Percentiles rank a stretch among this genome's conserved stretches.
phyloP scores from a whole-genome alignment of 64 coral and sea anemone genomes.

The Pocillopora verrucosa region DNA sequence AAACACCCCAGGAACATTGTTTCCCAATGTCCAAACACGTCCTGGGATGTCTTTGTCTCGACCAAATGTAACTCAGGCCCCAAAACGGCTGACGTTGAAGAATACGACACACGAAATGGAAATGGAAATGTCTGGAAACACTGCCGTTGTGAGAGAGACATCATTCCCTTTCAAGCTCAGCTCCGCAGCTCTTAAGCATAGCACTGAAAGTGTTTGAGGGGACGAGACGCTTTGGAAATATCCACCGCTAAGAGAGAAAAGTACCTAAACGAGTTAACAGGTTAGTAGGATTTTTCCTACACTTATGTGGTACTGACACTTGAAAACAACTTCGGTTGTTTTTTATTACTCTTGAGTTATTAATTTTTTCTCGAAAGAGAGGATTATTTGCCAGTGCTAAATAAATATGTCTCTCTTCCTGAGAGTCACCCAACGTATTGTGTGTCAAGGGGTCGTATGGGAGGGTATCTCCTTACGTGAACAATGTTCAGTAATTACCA shows the following conservation, averaged over 20 bases:
- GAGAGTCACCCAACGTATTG: no score
- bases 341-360: no score
- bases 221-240: background rate
- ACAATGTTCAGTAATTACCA: no score
- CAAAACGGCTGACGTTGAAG: background rate
- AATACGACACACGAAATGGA: background rate
- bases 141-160: conserved; percentile 25
- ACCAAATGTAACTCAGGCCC: background rate
- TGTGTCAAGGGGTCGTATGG: no score
- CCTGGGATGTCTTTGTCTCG: conserved; percentile 34
- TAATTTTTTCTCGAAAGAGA: no score
- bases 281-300: background rate
- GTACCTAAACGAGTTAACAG: conserved; percentile 23
- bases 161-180: conserved; percentile 5
- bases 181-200: background rate
- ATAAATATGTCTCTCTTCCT: no score
- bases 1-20: conserved; percentile 21
- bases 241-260: conserved; percentile 7
- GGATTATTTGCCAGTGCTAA: no score
- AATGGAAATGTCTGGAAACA: conserved; percentile 5
- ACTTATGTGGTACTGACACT: background rate
- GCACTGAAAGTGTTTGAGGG: conserved; percentile 20
- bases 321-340: no score
- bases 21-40: conserved; percentile 15
- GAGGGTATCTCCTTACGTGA: no score